Percentiles rank a stretch among this genome's conserved stretches.
phyloP scores from a whole-genome alignment of 2,113 vertebrate species.

The Pampusana beccarii region DNA sequence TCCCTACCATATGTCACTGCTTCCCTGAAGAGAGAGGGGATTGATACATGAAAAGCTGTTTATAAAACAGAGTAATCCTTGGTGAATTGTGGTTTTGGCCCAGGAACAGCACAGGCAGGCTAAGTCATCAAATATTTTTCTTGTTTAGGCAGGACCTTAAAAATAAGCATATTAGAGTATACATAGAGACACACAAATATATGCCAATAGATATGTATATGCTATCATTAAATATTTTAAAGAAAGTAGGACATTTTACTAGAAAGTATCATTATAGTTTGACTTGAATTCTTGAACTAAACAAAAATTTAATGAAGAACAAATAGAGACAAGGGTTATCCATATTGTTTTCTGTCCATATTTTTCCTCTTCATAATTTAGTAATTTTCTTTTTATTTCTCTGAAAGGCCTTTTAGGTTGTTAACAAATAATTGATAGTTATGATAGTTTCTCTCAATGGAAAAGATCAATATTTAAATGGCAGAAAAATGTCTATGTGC shows the following conservation, averaged over 20 bases:
- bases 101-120: background rate
- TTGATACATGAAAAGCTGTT: background rate
- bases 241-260: background rate
- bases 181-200: background rate
- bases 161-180: background rate
- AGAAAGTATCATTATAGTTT: background rate
- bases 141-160: background rate
- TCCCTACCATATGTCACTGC: background rate
- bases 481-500: background rate
- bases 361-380: background rate
- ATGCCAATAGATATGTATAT: background rate
- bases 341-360: rapidly evolving
- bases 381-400: background rate
- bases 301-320: background rate
- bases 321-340: background rate
- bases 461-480: background rate
- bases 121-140: background rate
- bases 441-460: background rate
- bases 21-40: background rate
- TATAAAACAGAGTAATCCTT: background rate
- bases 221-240: background rate
- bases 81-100: background rate
- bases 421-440: background rate
- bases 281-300: background rate
- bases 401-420: background rate